A percentile compares a stretch with the other conserved stretches of the same genome.
Conservation (phyloP, 2,888 invertebrate genomes). For the Trachelus iudaicus region DNA sequence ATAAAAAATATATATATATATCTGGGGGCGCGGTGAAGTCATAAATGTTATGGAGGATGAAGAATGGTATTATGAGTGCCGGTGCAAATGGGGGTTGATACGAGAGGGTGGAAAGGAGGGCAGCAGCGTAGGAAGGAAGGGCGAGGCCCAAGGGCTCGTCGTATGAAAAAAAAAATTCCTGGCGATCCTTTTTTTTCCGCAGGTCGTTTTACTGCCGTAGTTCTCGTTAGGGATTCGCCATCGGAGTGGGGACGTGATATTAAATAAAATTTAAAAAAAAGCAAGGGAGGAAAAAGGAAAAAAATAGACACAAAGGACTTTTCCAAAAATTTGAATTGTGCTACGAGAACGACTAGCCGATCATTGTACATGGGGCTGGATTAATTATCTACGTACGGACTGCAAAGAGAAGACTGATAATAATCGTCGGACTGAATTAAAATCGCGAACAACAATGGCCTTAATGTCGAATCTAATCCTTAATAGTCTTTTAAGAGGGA, state of each 20-base stretch:
- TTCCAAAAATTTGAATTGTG: not conserved
- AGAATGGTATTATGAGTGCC: not conserved
- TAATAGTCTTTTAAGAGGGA: constrained; percentile 20
- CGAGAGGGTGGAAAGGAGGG: not conserved
- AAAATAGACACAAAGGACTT: constrained; percentile 13
- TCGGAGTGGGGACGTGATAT: constrained; percentile 3
- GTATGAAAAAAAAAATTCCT: not conserved
- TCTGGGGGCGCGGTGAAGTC: not conserved
- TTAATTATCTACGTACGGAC: constrained; percentile 4
- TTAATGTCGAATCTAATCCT: constrained; percentile 17
- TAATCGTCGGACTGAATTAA: constrained; percentile 19
- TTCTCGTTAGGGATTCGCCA: not conserved
- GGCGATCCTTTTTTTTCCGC: not conserved
- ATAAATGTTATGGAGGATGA: not conserved
- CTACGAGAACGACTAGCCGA: not conserved
- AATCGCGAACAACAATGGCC: constrained; percentile 20
- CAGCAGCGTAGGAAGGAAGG: not conserved
- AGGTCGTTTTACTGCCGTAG: not conserved
- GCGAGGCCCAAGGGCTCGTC: not conserved
- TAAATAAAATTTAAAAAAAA: constrained; percentile 2
- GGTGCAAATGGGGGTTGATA: not conserved
- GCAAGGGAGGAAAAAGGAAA: not conserved
- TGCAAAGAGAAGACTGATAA: constrained; percentile 20
- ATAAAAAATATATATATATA: not conserved
- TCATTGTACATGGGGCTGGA: not conserved